Base-by-base conservation (phyloP, 2,888 invertebrate species). In the Dastarcus helophoroides region DNA sequence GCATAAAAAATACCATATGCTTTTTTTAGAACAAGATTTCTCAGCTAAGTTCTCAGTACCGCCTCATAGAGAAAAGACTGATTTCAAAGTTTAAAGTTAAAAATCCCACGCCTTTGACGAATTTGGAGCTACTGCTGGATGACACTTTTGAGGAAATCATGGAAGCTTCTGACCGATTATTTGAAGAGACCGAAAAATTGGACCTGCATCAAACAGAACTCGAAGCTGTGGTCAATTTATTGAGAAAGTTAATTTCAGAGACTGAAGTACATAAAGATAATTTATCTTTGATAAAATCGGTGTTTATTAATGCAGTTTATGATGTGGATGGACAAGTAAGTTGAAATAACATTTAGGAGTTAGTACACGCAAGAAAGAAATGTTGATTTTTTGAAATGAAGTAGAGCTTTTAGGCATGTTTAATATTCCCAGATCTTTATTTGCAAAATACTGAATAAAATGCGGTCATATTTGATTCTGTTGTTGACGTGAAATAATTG, bases 11-110 rank as follows among this genome's bases (percentile, higher is more conserved):
- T 17, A 17, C 19, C 19, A 7, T 6, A 48, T 19, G 15, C 22
- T 26, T 29, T 47, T 56, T 47, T 32, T 40, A 72, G 68, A 62
- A 65, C 19, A 62, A 67, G 32, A 45, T 72, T 16, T 58, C 61
- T 16, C 59, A 71, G 31, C 62, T 76, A 23, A 76, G 80, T 40
- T 68, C 72, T 15, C 88, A 89, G 56, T 80, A 82, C 54, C 70
- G 82, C 25, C 65, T 79, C 33, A 72, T 89, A 17, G 83, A 89
- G 58, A 76, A 79, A 51, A 66, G 77, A 38, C 63, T 89, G 19
- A 63, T 89, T 37, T 73, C 79, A 2, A 77, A 81, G 51, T 79
- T 81, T 50, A 81, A 83, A 42, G 82, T 86, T 34, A 72, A 80
- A 50, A 85, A 79, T 29, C 80, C 82, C 1, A 71, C 76, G 2